Evolutionary conservation across 2,888 invertebrate species (phyloP).

Genomic region (Strigamia crassipes): DNA sequence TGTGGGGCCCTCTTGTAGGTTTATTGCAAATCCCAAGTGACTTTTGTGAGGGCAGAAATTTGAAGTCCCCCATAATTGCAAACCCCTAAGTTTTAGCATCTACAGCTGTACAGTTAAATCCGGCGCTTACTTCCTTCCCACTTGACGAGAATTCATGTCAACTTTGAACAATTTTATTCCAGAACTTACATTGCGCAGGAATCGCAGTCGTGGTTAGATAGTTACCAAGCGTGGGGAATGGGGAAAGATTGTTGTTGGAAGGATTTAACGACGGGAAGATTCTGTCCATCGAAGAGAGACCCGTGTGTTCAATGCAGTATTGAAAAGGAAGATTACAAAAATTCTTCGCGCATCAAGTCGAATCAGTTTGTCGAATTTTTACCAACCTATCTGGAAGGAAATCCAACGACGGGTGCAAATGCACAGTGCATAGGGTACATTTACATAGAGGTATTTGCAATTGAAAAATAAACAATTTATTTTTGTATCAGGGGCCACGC

Average conservation of each 20-base stretch:
- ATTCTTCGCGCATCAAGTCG: background rate
- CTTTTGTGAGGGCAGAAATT: too few species aligned
- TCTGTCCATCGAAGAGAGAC: background rate
- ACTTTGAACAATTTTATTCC: background rate
- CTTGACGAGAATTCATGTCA: too few species aligned
- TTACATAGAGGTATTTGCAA: too few species aligned
- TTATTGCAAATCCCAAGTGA: too few species aligned
- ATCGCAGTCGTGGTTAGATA: slow-evolving; percentile 93
- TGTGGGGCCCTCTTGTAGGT: too few species aligned
- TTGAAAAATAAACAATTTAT: background rate
- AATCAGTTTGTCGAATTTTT: background rate
- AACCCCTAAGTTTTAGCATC: too few species aligned
- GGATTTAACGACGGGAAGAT: background rate
- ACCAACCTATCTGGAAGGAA: background rate
- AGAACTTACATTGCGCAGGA: slow-evolving; percentile 83
- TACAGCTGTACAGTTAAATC: too few species aligned
- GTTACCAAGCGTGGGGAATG: slow-evolving; percentile 85
- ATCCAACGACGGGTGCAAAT: background rate
- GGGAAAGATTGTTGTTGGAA: background rate
- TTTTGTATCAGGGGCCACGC: slow-evolving; percentile 40
- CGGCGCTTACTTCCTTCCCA: too few species aligned
- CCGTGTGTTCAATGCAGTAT: background rate
- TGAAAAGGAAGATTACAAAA: background rate
- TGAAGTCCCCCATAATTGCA: too few species aligned
- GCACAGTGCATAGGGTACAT: background rate